Base-by-base conservation (phyloP, 35 echinoderm and acorn worm genomes). In the Apostichopus japonicus region DNA sequence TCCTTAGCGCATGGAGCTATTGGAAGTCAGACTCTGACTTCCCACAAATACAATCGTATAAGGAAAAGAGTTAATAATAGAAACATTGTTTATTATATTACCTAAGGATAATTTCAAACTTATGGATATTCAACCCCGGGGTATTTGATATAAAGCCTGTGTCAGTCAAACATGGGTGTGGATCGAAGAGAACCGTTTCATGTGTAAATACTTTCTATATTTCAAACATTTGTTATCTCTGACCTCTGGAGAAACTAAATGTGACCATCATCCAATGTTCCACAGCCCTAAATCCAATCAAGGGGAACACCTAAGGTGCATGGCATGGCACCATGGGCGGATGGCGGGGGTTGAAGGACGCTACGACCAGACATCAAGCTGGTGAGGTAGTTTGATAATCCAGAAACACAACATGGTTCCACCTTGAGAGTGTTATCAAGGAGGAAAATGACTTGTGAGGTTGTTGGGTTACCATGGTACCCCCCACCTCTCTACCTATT, bases 241-340 rank as follows among this genome's bases (percentile, higher is more conserved):
- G 71, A 19, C 71, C 71, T 21, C 21, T 75, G 22, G 22, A 23
- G 71, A 15, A 75, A 75, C 21, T 19, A 6, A 75, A 23, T 84
- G 67, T 89, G 24, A 89, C 86, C 86, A 89, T 72, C 79, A 54
- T 52, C 15, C 23, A 82, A 54, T 44, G 54, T 82, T 52, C 8
- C 8, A 44, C 57, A 54, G 17, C 23, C 16, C 67, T n/a, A 65
- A 89, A 89, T 71, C 63, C 63, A 89, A 89, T 89, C 86, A 73
- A 33, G 23, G 17, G 17, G 62, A 73, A 24, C 86, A 65, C 86
- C 86, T 89, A 63, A 17, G 86, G 86, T 89, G 86, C 33, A 54
- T 33, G 86, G 62, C 86, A 89, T 89, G 59, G 86, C 86, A 67
- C 86, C 86, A 89, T 89, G 86, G 86, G 56, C 17, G 86, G 86